These are phyloP conservation scores for Stichopus chloronotus DNA, from an alignment of 35 echinoderm and acorn worm genomes.

Conservation along the genomic window DNA sequence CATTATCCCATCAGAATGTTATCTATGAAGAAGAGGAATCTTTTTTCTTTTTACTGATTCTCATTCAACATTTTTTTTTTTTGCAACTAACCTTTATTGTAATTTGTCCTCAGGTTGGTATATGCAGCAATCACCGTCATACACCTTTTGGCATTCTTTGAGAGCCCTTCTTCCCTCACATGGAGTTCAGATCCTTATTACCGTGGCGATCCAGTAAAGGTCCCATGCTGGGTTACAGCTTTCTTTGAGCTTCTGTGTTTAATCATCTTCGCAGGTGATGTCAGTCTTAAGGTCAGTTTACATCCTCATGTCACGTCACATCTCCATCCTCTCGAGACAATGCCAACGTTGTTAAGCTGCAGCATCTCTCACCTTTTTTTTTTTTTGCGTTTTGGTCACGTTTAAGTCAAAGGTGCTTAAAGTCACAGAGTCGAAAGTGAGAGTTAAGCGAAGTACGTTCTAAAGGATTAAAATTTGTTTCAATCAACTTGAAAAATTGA, in stretches of 20 bases:
- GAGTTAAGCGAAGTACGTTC: too few species aligned
- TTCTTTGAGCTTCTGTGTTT: conserved; percentile 76
- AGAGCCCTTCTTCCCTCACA: conserved; percentile 86
- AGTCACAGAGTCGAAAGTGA: too few species aligned
- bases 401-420: too few species aligned
- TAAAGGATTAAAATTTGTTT: too few species aligned
- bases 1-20: too few species aligned
- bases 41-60: not conserved
- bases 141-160: conserved; percentile 89
- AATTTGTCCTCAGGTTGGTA: conserved; percentile 59
- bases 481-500: too few species aligned
- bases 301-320: not conserved
- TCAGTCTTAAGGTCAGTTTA: conserved; percentile 70
- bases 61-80: not conserved
- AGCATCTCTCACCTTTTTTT: too few species aligned
- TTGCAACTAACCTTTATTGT: not conserved
- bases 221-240: conserved; percentile 75
- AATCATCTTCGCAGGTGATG: conserved; percentile 75
- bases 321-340: not conserved
- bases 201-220: conserved; percentile 50
- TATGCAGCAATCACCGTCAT: conserved; percentile 80
- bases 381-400: too few species aligned
- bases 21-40: too few species aligned
- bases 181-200: conserved; percentile 84
- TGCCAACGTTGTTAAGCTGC: not conserved